Base-by-base conservation (phyloP, 30 jellyfish, hydroid and myxozoan species). In the Aurelia coerulea region DNA sequence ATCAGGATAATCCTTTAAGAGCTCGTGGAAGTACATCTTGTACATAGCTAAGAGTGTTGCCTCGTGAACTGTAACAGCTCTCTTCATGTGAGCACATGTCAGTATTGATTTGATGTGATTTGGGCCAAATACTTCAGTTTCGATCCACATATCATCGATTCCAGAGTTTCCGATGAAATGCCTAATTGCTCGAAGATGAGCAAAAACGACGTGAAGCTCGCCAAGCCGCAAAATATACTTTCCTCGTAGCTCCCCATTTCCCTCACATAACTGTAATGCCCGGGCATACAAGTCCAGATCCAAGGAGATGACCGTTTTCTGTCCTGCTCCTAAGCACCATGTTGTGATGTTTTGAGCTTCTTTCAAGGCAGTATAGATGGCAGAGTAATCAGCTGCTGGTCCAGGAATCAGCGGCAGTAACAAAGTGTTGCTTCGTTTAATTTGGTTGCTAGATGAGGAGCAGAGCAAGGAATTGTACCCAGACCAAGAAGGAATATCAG, bases 131-230 rank as follows among this genome's bases (percentile, higher is more conserved):
- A 68, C 23, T 16, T 68, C 59, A 18, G 79, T 53, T 68, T 12
- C 23, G 33, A 68, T n/a, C 79, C 59, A 68, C 79, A 68, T 23
- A 53, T 33, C 62, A 10, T 68, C 79, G 18, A 76, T 39, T 19
- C 70, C 69, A 10, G 14, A 19, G 51, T 42, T 19, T 6, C 49
- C 70, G 14, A 42, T 73, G 70, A 42, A 73, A 11, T 12, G 23
- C 62, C 87, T 50, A 32, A 59, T 76, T 60, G 75, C 62, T 2
- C 68, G 31, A 18, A 76, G 62, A 23, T 23, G 29, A 23, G 29
- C 29, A 23, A 23, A 23, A 23, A 23, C 29, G 29, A 23, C 29
- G 29, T 23, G 29, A 23, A 23, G 29, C 29, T 23, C 29, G 29
- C 29, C 29, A 23, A 23, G 29, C 29, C 29, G 29, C 29, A 23